Percentiles rank a stretch among this genome's conserved stretches.
Evolutionary conservation across 2,113 vertebrate genomes (phyloP).

Genomic region (Vimba vimba): DNA sequence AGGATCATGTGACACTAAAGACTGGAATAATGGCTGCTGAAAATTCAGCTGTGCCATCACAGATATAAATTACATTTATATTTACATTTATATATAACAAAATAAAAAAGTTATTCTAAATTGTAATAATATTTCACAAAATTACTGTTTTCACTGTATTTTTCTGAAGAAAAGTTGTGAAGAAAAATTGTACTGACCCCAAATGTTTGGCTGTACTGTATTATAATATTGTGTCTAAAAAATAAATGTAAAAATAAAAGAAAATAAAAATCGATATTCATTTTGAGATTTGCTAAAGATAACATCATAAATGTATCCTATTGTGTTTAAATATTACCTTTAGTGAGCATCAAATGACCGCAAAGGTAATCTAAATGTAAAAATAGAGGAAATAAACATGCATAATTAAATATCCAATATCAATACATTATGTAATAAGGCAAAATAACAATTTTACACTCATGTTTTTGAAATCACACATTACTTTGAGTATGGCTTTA

Average conservation of each 20-base stretch:
- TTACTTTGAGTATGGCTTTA: conserved; percentile 1
- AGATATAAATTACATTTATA: neutral
- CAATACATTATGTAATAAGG: neutral
- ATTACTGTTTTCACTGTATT: neutral
- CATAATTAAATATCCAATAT: neutral
- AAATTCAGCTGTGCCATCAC: neutral
- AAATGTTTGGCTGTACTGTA: neutral
- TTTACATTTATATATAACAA: neutral
- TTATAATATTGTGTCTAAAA: neutral
- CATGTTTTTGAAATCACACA: neutral
- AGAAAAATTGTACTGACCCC: neutral
- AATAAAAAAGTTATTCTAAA: neutral
- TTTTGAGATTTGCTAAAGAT: neutral
- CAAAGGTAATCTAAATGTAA: too few relatives aligned
- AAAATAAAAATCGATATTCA: neutral
- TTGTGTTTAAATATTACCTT: neutral
- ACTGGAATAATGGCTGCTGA: neutral
- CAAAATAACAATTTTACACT: neutral
- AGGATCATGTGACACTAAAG: neutral
- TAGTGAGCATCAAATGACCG: too few relatives aligned
- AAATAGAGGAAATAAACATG: too few relatives aligned
- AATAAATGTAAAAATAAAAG: neutral
- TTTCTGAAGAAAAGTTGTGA: neutral
- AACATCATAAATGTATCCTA: neutral
- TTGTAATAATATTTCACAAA: neutral